Percentiles rank a stretch among this genome's conserved stretches.
Evolutionary conservation across 2,797 vertebrate species (phyloP).

Genomic region (Valencia hispanica): DNA sequence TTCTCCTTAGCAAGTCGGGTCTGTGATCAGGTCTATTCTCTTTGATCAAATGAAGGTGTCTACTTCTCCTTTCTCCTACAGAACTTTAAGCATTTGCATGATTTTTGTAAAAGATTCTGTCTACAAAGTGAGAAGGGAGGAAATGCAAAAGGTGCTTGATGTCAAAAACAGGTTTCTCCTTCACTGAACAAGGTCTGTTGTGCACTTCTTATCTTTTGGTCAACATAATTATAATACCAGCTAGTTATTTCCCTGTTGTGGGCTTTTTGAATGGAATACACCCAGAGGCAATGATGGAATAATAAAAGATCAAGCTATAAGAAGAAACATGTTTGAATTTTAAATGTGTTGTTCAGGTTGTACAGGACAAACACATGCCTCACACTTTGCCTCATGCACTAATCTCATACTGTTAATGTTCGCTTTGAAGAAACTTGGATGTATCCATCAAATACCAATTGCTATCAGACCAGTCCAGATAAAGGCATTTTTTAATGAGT

Average conservation of each 20-base stretch:
- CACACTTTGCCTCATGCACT: not conserved
- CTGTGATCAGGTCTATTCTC: not conserved
- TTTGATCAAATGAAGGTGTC: not conserved
- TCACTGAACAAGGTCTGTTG: constrained; percentile 6
- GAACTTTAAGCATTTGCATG: constrained; percentile 20
- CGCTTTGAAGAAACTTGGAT: not conserved
- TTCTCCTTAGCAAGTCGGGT: not conserved
- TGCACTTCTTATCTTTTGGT: not conserved
- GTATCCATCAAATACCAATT: not conserved
- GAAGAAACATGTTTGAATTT: not conserved
- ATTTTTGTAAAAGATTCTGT: constrained; percentile 10
- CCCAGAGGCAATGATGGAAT: not conserved
- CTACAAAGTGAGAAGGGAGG: not conserved
- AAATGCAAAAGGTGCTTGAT: not conserved
- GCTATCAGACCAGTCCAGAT: not conserved
- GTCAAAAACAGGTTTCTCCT: not conserved
- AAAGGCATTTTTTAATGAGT: not conserved
- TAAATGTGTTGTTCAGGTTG: not conserved
- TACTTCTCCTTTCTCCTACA: not conserved
- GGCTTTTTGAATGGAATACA: not conserved
- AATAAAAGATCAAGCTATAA: not conserved
- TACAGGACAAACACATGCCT: not conserved
- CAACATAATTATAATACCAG: not conserved
- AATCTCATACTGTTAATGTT: not conserved
- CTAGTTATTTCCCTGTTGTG: constrained; percentile 5